A percentile compares a stretch with the other conserved stretches of the same genome.
phyloP scores from a whole-genome alignment of 2,888 invertebrate species.

The Dicyrtomina minuta region DNA sequence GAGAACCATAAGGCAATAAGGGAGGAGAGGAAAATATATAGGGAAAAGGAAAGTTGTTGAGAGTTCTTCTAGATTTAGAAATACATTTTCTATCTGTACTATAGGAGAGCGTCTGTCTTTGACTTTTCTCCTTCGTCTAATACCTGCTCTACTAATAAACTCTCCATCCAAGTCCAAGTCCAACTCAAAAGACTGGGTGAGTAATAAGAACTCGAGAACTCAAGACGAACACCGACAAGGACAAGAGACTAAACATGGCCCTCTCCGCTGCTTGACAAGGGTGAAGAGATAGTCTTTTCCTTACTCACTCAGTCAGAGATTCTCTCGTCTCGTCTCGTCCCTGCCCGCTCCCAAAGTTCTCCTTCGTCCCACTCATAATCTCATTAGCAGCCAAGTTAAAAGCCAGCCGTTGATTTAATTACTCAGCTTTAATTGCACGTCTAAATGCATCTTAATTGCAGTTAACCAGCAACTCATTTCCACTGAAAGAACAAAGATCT shows the following conservation, averaged over 20 bases:
- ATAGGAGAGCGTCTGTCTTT: too few relatives aligned
- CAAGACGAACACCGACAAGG: too few relatives aligned
- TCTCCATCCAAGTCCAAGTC: not conserved
- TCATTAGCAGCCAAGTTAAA: slow-evolving; percentile 40
- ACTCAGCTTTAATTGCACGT: slow-evolving; percentile 50
- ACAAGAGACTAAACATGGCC: too few relatives aligned
- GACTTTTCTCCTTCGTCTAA: not conserved
- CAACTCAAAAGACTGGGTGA: too few relatives aligned
- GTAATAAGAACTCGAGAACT: too few relatives aligned
- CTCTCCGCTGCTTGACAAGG: too few relatives aligned
- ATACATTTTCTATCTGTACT: too few relatives aligned
- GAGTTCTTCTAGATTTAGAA: not conserved
- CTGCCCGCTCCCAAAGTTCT: slow-evolving; percentile 13
- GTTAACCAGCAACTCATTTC: slow-evolving; percentile 47
- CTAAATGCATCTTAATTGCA: slow-evolving; percentile 53
- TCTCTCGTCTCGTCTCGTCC: not conserved
- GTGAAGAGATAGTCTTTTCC: not conserved
- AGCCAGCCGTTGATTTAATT: slow-evolving; percentile 52
- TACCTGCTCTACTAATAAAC: slow-evolving; percentile 1
- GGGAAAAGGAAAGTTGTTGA: not conserved
- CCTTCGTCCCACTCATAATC: slow-evolving; percentile 33
- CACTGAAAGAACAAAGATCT: slow-evolving; percentile 41
- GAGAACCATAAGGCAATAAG: too few relatives aligned
- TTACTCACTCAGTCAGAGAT: not conserved
- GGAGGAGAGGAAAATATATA: not conserved